Conservation (phyloP, 2,888 invertebrate species). For the Conops quadrifasciatus region DNA sequence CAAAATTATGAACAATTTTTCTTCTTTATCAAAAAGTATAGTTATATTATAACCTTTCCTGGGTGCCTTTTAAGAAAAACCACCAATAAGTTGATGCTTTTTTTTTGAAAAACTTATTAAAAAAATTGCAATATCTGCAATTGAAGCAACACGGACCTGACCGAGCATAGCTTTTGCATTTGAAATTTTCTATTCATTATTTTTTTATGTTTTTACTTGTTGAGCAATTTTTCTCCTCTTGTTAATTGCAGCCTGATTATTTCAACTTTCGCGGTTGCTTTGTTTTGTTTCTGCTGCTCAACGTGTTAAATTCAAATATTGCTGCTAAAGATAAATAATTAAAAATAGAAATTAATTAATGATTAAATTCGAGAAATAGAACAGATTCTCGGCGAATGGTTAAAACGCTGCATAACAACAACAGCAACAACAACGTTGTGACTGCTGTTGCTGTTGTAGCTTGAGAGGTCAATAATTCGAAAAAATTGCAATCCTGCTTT, state of each 20-base stretch:
- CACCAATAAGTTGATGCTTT: neutral
- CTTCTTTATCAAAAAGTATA: no score
- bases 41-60: no score
- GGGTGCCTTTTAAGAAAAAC: no score
- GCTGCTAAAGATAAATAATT: slow-evolving; percentile 23
- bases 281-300: neutral
- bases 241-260: slow-evolving; percentile 4
- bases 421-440: neutral
- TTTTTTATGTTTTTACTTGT: neutral
- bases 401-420: neutral
- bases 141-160: no score
- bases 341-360: slow-evolving; percentile 21
- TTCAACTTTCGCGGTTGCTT: neutral
- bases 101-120: no score
- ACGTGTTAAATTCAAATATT: neutral
- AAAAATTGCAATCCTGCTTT: no score
- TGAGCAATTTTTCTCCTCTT: neutral
- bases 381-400: neutral
- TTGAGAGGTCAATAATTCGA: no score
- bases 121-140: no score
- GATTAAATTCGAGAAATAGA: slow-evolving; percentile 16
- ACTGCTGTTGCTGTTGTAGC: no score
- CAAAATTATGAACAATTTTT: no score
- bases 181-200: neutral
- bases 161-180: no score